Conservation (phyloP, 2,797 vertebrate genomes). For the Glyptemys insculpta region DNA sequence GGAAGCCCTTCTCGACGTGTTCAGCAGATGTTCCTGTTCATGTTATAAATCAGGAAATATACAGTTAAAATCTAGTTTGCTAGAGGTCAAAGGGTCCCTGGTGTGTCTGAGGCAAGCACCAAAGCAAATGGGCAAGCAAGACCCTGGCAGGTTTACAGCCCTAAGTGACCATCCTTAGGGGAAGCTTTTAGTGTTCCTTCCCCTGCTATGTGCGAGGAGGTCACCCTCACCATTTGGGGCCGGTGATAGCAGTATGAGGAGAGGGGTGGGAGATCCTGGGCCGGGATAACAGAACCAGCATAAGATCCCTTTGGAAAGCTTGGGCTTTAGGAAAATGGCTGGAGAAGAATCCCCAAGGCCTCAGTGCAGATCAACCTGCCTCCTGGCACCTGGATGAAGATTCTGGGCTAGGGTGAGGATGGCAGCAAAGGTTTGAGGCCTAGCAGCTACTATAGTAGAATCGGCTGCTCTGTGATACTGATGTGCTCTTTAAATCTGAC, state of each 20-base stretch:
- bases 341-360: background rate
- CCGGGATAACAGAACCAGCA: background rate
- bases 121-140: background rate
- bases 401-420: background rate
- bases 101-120: background rate
- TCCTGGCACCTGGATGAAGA: background rate
- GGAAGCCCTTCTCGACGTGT: background rate
- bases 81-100: background rate
- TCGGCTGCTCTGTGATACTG: background rate
- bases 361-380: background rate
- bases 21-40: background rate
- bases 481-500: background rate
- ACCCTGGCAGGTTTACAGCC: background rate
- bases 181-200: background rate
- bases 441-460: background rate
- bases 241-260: background rate
- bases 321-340: background rate
- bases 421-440: background rate
- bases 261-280: background rate
- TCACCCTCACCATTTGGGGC: background rate
- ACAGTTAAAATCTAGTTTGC: background rate
- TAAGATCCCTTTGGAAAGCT: background rate
- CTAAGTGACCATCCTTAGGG: background rate
- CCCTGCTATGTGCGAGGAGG: too few relatives aligned
- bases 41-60: background rate